Evolutionary conservation across 1,140 invertebrate species (phyloP), one percentile per base, ranked within the genome.

Genomic region (Popillia japonica): DNA sequence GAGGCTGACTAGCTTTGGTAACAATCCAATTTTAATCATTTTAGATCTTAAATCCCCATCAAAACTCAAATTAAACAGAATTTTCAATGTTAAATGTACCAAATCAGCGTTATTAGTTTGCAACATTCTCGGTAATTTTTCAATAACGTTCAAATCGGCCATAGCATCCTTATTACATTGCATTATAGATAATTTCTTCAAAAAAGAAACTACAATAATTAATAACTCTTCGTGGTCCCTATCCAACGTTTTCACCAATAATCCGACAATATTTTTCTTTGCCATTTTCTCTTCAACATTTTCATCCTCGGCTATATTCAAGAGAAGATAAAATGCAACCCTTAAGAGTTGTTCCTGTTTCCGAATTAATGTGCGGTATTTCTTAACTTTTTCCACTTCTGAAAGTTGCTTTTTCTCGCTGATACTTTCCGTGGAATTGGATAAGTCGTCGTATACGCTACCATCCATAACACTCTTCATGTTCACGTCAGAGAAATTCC

Each of bases 11-110:
- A 99, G 90, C 89, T 97, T 97, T 44, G 96, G 94, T 74, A 99
- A 87, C 59, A 99, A 88, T 75, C 96, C 97, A 84, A 93, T 90
- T 86, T 94, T 93, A 79, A 99, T 92, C 93, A 99, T 99, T 88
- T 94, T 94, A 77, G 92, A 92, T 77, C 97, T 90, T 76, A 97
- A 87, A 83, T 94, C 93, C 10, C 92, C 90, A 87, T 99, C 97
- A 89, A 99, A 99, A n/a, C 96, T 98, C 48, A 99, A 91, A 91
- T 99, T 99, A 82, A 98, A 96, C 7, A 99, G 88, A 99, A 88
- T 83, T 96, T 93, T 68, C 72, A 99, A 89, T 22, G 94, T 94
- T 75, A 96, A 93, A 87, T 95, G 93, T n/a, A 96, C 90, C 68
- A 99, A 88, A 89, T 98, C 96, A 81, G 91, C 87, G 87, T 94